Evolutionary conservation across 2,797 vertebrate species (phyloP).

Genomic region (Eurystomus glaucurus): DNA sequence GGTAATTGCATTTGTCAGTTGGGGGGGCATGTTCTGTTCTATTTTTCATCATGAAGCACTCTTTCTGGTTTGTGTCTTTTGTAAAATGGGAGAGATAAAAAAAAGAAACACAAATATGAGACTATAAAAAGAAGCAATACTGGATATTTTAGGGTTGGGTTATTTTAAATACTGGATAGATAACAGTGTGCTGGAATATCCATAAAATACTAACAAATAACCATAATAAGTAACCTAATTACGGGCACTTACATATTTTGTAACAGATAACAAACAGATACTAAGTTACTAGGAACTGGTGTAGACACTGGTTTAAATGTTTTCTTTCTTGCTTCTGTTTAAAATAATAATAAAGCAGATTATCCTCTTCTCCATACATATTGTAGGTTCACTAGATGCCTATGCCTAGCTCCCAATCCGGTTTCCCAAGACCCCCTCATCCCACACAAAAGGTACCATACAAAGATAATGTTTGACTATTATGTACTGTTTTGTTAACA

Average conservation of each 20-base stretch:
- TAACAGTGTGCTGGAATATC: conserved; percentile 9
- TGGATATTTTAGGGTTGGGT: neutral
- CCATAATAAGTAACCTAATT: conserved; percentile 12
- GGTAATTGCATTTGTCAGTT: conserved; percentile 47
- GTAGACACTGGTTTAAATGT: conserved; percentile 59
- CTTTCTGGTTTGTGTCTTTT: conserved; percentile 12
- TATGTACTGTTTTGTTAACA: conserved; percentile 71
- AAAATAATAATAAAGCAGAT: conserved; percentile 76
- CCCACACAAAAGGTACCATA: conserved; percentile 79
- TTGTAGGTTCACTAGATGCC: conserved; percentile 80
- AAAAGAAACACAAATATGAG: neutral
- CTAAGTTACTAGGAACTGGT: conserved; percentile 22
- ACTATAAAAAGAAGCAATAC: neutral
- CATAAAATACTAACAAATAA: neutral
- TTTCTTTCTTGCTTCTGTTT: conserved; percentile 73
- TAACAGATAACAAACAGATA: neutral
- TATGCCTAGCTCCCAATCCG: conserved; percentile 78
- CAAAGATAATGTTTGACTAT: conserved; percentile 72
- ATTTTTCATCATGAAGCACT: neutral
- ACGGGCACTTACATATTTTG: neutral
- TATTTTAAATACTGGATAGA: neutral
- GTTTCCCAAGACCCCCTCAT: conserved; percentile 81
- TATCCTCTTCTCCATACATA: conserved; percentile 77
- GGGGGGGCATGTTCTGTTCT: neutral
- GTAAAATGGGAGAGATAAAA: neutral